Evolutionary conservation across 1,140 invertebrate genomes (phyloP).

Genomic region (Neodiprion pinetum): DNA sequence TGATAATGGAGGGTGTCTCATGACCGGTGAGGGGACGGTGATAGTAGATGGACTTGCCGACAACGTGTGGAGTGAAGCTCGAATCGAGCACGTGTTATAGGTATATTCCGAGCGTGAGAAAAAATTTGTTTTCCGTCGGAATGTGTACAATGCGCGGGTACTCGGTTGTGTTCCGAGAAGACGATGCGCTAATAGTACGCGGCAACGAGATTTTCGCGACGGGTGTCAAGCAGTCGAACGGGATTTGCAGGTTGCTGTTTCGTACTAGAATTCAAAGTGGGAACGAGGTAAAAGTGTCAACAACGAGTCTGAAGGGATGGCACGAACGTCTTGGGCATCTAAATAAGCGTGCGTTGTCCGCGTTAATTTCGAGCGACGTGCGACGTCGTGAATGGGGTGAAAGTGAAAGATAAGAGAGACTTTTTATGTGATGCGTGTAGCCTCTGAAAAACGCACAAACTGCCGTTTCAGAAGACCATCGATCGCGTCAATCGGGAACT

Average conservation of each 20-base stretch:
- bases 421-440: slow-evolving; percentile 32
- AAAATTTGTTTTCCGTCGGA: not conserved
- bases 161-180: too few relatives aligned
- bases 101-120: slow-evolving; percentile 8
- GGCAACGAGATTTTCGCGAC: too few relatives aligned
- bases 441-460: slow-evolving; percentile 28
- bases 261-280: too few relatives aligned
- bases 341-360: not conserved
- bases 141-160: too few relatives aligned
- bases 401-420: not conserved
- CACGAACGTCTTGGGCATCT: slow-evolving; percentile 5
- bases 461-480: slow-evolving; percentile 17
- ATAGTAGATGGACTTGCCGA: slow-evolving; percentile 18
- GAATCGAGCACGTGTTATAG: slow-evolving; percentile 22
- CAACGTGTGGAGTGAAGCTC: slow-evolving; percentile 11
- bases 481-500: slow-evolving; percentile 11
- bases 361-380: too few relatives aligned
- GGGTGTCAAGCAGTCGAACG: too few relatives aligned
- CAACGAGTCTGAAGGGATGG: slow-evolving; percentile 1
- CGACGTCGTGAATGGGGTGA: not conserved
- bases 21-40: slow-evolving; percentile 19
- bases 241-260: too few relatives aligned
- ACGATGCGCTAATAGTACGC: too few relatives aligned
- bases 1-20: slow-evolving; percentile 13
- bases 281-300: too few relatives aligned